phyloP scores from a whole-genome alignment of 1,140 invertebrate species.

The Drosophila nannoptera region DNA sequence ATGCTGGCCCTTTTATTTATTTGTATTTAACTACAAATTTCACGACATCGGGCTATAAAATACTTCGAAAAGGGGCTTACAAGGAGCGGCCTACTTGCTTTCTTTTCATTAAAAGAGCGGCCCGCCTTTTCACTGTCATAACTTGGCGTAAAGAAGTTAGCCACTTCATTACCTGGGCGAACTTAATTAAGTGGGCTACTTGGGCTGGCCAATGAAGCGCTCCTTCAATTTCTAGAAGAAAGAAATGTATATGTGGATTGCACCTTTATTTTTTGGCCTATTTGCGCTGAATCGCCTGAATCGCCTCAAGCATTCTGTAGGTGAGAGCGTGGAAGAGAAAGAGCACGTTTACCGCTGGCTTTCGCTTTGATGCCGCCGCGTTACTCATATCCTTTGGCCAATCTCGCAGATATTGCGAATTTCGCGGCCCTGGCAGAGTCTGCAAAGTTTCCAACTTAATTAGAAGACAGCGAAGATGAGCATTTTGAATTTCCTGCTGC shows the following conservation, averaged over 20 bases:
- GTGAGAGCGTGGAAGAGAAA: slow-evolving; percentile 3
- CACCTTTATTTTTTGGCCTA: slow-evolving; percentile 42
- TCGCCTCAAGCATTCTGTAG: background rate
- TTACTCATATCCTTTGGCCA: slow-evolving; percentile 42
- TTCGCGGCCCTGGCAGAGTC: slow-evolving; percentile 1
- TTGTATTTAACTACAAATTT: background rate
- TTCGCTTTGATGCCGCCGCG: slow-evolving; percentile 17
- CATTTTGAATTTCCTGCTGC: slow-evolving; percentile 72
- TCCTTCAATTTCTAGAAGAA: slow-evolving; percentile 52
- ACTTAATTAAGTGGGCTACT: slow-evolving; percentile 60
- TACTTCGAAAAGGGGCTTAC: too few species aligned
- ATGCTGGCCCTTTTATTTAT: too few species aligned
- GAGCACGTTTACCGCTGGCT: slow-evolving; percentile 34
- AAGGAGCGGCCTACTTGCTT: too few species aligned
- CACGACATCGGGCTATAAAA: too few species aligned
- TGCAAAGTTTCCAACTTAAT: slow-evolving; percentile 64
- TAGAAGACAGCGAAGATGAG: slow-evolving; percentile 32
- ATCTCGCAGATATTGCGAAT: slow-evolving; percentile 18
- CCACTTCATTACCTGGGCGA: slow-evolving; percentile 65
- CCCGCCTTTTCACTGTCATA: slow-evolving; percentile 45
- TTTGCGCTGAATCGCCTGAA: slow-evolving; percentile 22
- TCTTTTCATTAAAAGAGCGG: slow-evolving; percentile 28
- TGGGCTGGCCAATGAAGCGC: background rate
- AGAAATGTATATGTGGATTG: slow-evolving; percentile 41
- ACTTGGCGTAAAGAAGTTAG: slow-evolving; percentile 66